Base-by-base conservation (phyloP, 2,888 invertebrate genomes). In the Callimorpha dominula region DNA sequence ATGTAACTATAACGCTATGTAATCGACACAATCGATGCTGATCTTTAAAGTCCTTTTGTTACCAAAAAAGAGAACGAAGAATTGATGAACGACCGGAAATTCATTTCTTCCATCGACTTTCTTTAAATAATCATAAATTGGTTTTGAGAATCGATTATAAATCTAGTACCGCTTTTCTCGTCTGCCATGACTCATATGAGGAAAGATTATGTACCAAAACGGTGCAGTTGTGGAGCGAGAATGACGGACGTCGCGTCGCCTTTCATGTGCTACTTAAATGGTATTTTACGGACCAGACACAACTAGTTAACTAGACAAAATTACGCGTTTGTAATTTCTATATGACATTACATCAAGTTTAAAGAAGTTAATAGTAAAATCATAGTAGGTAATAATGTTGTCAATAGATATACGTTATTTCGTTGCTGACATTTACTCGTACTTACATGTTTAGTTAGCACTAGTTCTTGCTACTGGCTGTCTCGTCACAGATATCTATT, bases 101-200 rank as follows among this genome's bases (percentile, higher is more conserved):
- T 73, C 72, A 50, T 73, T 71, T 70, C 68, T 40, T 20, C 2
- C 43, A 17, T 64, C 64, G 69, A 79, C 83, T 84, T 82, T 81
- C 83, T 80, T 82, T 75, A 74, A 77, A 78, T 75, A 74, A 76
- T 72, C 68, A 70, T 54, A 72, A 82, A 84, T 84, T 75, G 73
- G 49, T 84, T 80, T 72, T 60, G 72, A 78, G 81, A 82, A 82
- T 75, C 63, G 74, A 49, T 46, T 74, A 17, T 79, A 70, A 81
- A 84, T 74, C 74, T 78, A 83, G 77, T 42, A 42, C 75, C 66
- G 70, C 72, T 75, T 64, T 64, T 60, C 73, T 31, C 70, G 70
- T 69, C 71, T 72, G 65, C 42, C 68, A 65, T 82, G 83, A 80
- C 60, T 84, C 85, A 84, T 81, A 77, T 60, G 42, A 72, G 72